phyloP scores from a whole-genome alignment of 1,140 invertebrate species.

The Drosophila jambulina region DNA sequence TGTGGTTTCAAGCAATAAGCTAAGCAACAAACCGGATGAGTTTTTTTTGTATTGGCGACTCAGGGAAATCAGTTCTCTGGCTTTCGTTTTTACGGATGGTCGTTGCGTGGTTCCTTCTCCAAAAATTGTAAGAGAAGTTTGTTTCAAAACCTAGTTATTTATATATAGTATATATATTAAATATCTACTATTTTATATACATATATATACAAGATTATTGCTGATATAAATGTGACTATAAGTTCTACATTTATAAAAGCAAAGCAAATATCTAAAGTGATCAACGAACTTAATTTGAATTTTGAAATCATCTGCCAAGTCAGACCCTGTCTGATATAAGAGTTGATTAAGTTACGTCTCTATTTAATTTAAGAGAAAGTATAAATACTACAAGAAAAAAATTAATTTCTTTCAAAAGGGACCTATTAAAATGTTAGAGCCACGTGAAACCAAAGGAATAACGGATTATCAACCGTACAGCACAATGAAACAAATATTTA shows the following conservation, averaged over 20 bases:
- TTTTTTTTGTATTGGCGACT: constrained; percentile 24
- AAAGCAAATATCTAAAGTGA: neutral
- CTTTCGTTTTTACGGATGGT: constrained; percentile 60
- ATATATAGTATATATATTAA: neutral
- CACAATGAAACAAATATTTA: constrained; percentile 1
- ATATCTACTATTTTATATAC: neutral
- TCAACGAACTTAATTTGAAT: constrained; percentile 1
- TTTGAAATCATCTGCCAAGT: neutral
- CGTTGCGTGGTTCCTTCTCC: constrained; percentile 34
- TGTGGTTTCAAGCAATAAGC: constrained; percentile 11
- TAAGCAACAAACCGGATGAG: constrained; percentile 50
- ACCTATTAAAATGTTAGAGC: constrained; percentile 21
- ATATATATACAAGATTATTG: neutral
- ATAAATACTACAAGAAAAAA: neutral
- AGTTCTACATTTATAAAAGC: neutral
- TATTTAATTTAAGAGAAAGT: neutral
- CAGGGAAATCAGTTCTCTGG: constrained; percentile 60
- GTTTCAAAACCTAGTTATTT: neutral
- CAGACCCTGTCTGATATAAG: neutral
- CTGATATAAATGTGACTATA: neutral
- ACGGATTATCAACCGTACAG: neutral
- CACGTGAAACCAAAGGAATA: constrained; percentile 13
- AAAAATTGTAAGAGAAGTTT: constrained; percentile 8
- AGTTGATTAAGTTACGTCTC: neutral
- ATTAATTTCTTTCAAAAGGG: constrained; percentile 20